Evolutionary conservation across 2,113 vertebrate species (phyloP), one percentile per base, ranked within the genome.

Genomic region (Gallinago paraguaiae): DNA sequence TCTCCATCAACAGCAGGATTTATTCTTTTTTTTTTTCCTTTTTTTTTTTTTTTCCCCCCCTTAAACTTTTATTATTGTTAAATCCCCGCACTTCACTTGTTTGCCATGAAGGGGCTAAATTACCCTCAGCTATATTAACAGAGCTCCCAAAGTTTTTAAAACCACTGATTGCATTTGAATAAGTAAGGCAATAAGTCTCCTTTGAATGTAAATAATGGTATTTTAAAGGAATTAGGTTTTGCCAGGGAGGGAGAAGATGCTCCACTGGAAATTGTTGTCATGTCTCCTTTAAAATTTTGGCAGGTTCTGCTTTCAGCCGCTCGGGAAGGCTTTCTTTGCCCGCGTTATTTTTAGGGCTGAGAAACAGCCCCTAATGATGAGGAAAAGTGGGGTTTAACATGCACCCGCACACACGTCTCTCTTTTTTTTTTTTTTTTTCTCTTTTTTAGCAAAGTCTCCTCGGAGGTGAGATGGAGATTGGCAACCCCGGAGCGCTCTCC

Each of bases 401-500:
- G 56, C 71, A 13, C 43, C 6, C 77, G 10, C 71, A 65, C 78
- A 78, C 84, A 78, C 65, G 57, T 91, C 11, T 92, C 5, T 39
- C 37, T 39, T 39, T 39, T 39, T 39, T 39, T 39, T 39, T 39
- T 37, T 97, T 39, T 95, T 89, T 96, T 80, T 84, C 92, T 93
- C 86, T 97, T 97, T 97, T 97, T 72, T 94, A 99, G 98, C 98
- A 98, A 95, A 98, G 98, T 96, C 98, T 99, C 96, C 98, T 99
- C 81, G 99, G 98, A 93, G 98, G 98, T 67, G 99, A 99, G 95
- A 98, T 99, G 98, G 99, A 98, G 82, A 97, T 99, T 98, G 99
- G 98, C 97, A 99, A 98, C 94, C 98, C 99, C n/a, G 98, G 98
- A 88, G 98, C 99, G 22, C 97, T 99, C 57, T 99, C 99, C 41